Conservation (phyloP, 2,113 vertebrate genomes). For the Bolborhynchus lineola region DNA sequence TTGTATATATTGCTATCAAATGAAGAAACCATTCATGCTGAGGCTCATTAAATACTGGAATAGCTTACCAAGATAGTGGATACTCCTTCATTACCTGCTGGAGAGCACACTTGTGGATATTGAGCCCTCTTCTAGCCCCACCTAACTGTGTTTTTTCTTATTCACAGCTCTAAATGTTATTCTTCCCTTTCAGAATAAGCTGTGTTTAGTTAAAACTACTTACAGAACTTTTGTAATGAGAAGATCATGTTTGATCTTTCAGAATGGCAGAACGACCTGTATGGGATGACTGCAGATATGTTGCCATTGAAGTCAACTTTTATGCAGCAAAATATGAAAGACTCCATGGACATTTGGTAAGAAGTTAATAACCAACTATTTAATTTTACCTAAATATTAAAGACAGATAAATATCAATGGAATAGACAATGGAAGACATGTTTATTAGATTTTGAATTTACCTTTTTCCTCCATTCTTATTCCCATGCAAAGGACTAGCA, state of each 20-base stretch:
- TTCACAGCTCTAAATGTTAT: not conserved
- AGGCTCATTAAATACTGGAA: not conserved
- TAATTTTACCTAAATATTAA: not conserved
- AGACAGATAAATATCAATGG: not conserved
- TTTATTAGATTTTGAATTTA: not conserved
- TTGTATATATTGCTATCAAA: not conserved
- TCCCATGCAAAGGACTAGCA: not conserved
- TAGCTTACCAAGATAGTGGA: not conserved
- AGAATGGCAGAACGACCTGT: not conserved
- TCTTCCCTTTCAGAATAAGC: not conserved
- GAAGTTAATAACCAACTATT: not conserved
- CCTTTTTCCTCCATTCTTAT: not conserved
- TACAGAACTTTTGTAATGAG: not conserved
- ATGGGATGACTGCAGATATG: conserved; percentile 11
- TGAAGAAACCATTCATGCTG: not conserved
- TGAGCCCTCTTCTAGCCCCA: not conserved
- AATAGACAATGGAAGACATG: not conserved
- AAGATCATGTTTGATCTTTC: not conserved
- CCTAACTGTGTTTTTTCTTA: not conserved
- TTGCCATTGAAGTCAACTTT: not conserved
- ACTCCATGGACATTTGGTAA: not conserved
- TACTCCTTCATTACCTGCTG: not conserved
- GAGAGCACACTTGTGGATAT: not conserved
- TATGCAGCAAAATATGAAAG: not conserved
- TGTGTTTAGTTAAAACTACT: not conserved